Conservation (phyloP, 1,140 invertebrate genomes). For the Phymastichus coffea region DNA sequence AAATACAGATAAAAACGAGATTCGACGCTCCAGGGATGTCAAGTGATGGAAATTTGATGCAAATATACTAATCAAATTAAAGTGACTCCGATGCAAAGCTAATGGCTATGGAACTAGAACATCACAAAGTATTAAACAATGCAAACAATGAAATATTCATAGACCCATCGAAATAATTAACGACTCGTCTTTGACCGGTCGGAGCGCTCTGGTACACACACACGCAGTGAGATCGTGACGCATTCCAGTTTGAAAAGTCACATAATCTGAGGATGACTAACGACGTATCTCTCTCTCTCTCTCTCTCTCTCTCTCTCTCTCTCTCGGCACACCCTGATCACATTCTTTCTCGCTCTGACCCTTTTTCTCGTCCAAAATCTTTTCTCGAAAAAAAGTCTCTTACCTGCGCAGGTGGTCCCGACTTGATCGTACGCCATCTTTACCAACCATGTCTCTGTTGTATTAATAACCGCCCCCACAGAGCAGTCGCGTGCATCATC, state of each 20-base stretch:
- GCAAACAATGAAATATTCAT: too few species aligned
- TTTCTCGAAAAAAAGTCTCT: too few species aligned
- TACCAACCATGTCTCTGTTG: too few species aligned
- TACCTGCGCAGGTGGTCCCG: conserved; percentile 45
- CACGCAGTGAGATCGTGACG: conserved; percentile 26
- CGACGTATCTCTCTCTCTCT: too few species aligned
- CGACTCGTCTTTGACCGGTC: conserved; percentile 3
- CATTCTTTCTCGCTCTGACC: conserved; percentile 35
- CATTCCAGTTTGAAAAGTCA: conserved; percentile 49
- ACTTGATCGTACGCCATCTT: conserved; percentile 12
- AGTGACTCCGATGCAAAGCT: too few species aligned
- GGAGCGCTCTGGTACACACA: background rate
- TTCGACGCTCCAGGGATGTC: too few species aligned
- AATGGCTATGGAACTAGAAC: too few species aligned
- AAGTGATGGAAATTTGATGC: too few species aligned
- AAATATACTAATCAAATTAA: too few species aligned
- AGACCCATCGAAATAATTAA: background rate
- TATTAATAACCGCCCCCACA: conserved; percentile 21
- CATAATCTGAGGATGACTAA: conserved; percentile 50
- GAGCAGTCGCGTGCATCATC: conserved; percentile 7
- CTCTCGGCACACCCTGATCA: background rate
- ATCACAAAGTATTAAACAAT: too few species aligned
- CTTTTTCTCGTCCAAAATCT: conserved; percentile 40
- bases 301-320: conserved; percentile 28
- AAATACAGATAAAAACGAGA: too few species aligned